Percentiles rank a stretch among this genome's conserved stretches.
phyloP scores from a whole-genome alignment of 2,113 vertebrate genomes.

The Tychaedon coryphoeus region DNA sequence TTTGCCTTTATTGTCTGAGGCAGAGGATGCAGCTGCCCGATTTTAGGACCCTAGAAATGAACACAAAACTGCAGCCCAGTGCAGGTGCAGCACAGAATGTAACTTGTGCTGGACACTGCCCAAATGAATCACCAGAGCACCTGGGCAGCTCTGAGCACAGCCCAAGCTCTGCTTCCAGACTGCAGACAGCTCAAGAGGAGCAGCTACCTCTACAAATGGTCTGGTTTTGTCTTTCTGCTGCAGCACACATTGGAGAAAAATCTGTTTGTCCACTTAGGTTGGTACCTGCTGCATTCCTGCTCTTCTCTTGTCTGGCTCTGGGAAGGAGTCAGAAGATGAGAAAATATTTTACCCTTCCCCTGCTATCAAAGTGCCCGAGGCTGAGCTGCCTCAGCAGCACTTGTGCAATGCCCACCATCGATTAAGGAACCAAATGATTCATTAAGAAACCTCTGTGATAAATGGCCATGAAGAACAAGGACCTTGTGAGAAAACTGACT shows the following conservation, averaged over 20 bases:
- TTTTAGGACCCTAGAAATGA: background rate
- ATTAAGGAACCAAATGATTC: background rate
- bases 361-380: background rate
- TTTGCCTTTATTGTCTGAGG: background rate
- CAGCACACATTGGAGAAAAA: background rate
- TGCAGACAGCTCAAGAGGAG: background rate
- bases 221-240: background rate
- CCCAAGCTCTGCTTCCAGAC: background rate
- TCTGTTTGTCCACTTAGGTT: background rate
- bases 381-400: background rate
- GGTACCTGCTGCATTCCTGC: background rate
- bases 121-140: background rate
- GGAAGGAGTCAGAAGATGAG: background rate
- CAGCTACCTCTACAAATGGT: background rate
- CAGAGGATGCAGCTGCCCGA: background rate
- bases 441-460: constrained; percentile 12
- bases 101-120: background rate
- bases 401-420: background rate
- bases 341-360: background rate
- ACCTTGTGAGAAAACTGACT: background rate
- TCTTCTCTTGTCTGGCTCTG: background rate
- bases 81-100: background rate
- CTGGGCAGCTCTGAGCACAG: background rate
- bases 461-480: background rate
- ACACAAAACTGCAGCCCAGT: background rate